These are phyloP conservation scores for Orius laevigatus DNA, from an alignment of 1,140 invertebrate genomes.

Conservation along the genomic window DNA sequence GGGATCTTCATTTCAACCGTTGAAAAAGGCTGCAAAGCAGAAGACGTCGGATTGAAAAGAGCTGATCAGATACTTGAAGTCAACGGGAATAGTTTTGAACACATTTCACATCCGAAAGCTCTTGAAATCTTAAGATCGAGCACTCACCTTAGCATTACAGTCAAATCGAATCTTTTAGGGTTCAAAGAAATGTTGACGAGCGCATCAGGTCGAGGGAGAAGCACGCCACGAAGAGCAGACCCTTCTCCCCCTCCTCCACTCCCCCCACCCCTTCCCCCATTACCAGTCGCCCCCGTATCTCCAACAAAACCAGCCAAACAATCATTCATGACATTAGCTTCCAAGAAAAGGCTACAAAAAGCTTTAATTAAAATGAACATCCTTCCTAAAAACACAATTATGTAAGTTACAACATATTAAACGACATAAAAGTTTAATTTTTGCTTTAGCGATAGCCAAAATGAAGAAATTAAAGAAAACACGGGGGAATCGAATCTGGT, in stretches of 20 bases:
- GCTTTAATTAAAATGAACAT: constrained; percentile 84
- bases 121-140: constrained; percentile 83
- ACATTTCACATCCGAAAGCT: constrained; percentile 75
- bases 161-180: constrained; percentile 89
- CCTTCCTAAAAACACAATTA: constrained; percentile 68
- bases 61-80: constrained; percentile 97
- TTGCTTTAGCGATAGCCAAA: constrained; percentile 9
- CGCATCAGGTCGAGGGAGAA: constrained; percentile 26
- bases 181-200: constrained; percentile 67
- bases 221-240: constrained; percentile 30
- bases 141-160: constrained; percentile 89
- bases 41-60: constrained; percentile 88
- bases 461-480: constrained; percentile 10
- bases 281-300: constrained; percentile 25
- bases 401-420: constrained; percentile 28
- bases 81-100: constrained; percentile 89
- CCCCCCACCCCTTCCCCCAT: constrained; percentile 26
- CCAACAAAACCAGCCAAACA: constrained; percentile 39
- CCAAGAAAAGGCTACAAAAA: constrained; percentile 68
- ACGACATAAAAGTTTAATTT: constrained; percentile 1
- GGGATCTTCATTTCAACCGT: constrained; percentile 93
- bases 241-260: constrained; percentile 25
- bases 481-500: constrained; percentile 10
- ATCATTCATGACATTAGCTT: constrained; percentile 75
- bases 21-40: constrained; percentile 81